Conservation (phyloP, 2,888 invertebrate genomes). For the Amiota communis region DNA sequence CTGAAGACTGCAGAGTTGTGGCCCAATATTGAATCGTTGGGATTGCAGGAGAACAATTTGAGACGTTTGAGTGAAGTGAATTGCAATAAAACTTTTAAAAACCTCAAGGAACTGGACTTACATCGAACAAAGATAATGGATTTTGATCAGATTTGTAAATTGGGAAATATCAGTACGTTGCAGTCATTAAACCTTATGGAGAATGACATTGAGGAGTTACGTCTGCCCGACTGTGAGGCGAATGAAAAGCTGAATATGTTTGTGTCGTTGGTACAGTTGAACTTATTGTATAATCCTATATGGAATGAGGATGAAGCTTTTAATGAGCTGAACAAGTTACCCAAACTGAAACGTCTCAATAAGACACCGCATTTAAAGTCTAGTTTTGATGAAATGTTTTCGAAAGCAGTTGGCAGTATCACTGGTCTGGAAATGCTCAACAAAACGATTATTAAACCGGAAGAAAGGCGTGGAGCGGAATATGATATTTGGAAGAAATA, state of each 20-base stretch:
- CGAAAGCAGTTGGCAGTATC: slow-evolving; percentile 88
- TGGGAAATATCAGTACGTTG: slow-evolving; percentile 78
- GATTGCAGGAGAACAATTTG: slow-evolving; percentile 84
- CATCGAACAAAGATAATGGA: slow-evolving; percentile 84
- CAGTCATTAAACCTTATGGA: slow-evolving; percentile 78
- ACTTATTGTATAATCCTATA: slow-evolving; percentile 84
- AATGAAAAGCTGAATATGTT: slow-evolving; percentile 78
- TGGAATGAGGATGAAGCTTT: slow-evolving; percentile 86
- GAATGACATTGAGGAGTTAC: slow-evolving; percentile 76
- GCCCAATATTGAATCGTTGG: slow-evolving; percentile 80
- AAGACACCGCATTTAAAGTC: slow-evolving; percentile 68
- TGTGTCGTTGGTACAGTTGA: slow-evolving; percentile 80
- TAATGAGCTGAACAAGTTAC: slow-evolving; percentile 87
- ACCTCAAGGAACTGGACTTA: slow-evolving; percentile 76
- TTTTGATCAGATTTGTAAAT: slow-evolving; percentile 86
- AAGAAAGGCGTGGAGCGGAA: slow-evolving; percentile 88
- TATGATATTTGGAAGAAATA: slow-evolving; percentile 91
- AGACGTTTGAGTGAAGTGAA: slow-evolving; percentile 76
- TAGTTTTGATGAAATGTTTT: slow-evolving; percentile 81
- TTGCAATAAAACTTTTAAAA: slow-evolving; percentile 67
- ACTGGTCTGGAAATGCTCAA: slow-evolving; percentile 82
- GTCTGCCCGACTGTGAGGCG: slow-evolving; percentile 75
- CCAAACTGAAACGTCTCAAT: slow-evolving; percentile 62
- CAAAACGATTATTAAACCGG: slow-evolving; percentile 79
- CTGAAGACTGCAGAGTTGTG: slow-evolving; percentile 80